phyloP scores from a whole-genome alignment of 37 sponge, comb jelly and placozoan genomes.

The Chondrosia reniformis region DNA sequence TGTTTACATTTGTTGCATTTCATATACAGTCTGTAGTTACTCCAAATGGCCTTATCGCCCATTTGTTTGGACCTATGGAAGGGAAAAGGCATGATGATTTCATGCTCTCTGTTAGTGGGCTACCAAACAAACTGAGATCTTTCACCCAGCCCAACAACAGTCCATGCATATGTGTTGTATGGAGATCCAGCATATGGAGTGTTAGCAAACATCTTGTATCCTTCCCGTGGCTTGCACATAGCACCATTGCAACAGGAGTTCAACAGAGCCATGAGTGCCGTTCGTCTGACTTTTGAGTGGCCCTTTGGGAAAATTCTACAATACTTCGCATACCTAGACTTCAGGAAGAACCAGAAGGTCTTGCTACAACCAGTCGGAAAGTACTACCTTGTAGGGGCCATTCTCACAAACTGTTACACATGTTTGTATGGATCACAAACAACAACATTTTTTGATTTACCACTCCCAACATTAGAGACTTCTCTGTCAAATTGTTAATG shows the following conservation, averaged over 20 bases:
- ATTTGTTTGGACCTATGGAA: constrained; percentile 13
- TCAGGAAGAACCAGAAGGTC: constrained; percentile 19
- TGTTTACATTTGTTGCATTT: neutral
- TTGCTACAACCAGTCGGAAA: constrained; percentile 6
- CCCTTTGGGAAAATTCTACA: constrained; percentile 16
- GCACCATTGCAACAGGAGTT: constrained; percentile 7
- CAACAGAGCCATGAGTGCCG: constrained; percentile 16
- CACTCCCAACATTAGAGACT: neutral
- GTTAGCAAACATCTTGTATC: neutral
- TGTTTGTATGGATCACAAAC: constrained; percentile 16
- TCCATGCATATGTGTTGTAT: constrained; percentile 11
- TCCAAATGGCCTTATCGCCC: constrained; percentile 25
- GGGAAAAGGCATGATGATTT: constrained; percentile 18
- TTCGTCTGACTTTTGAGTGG: constrained; percentile 4
- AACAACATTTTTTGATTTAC: constrained; percentile 4
- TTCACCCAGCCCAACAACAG: neutral
- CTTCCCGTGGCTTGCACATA: neutral
- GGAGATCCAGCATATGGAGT: constrained; percentile 10
- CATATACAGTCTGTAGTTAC: constrained; percentile 11
- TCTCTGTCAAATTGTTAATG: neutral
- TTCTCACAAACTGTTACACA: constrained; percentile 9
- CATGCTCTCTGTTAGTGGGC: constrained; percentile 8
- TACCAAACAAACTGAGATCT: neutral
- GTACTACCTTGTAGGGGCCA: constrained; percentile 1
- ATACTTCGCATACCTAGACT: constrained; percentile 8